Percentiles rank a stretch among this genome's conserved stretches.
phyloP scores from a whole-genome alignment of 2,113 vertebrate species.

The Muntiacus muntjak region DNA sequence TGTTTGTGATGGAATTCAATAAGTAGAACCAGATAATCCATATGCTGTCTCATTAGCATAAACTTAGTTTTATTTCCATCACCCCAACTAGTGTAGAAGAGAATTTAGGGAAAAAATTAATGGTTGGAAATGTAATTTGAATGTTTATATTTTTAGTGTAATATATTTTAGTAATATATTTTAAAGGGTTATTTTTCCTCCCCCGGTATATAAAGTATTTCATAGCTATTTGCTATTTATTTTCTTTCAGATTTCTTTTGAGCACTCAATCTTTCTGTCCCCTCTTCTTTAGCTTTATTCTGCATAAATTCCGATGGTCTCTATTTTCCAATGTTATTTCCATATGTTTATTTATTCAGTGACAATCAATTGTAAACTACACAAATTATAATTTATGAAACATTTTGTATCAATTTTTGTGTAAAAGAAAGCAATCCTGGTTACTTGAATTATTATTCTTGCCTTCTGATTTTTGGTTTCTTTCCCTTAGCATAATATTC shows the following conservation, averaged over 20 bases:
- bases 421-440: not conserved
- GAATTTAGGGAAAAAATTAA: not conserved
- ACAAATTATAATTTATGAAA: not conserved
- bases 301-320: not conserved
- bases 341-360: not conserved
- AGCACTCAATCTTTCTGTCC: not conserved
- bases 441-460: not conserved
- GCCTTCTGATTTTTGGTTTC: not conserved
- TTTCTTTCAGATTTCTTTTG: not conserved
- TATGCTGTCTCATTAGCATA: not conserved
- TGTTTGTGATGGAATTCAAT: not conserved
- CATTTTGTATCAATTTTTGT: not conserved
- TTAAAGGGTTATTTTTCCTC: not conserved
- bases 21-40: not conserved
- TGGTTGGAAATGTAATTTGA: not conserved
- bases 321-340: not conserved
- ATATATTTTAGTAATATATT: not conserved
- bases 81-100: not conserved
- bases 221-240: not conserved
- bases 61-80: not conserved
- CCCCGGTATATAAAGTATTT: not conserved
- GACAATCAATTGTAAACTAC: not conserved
- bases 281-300: not conserved
- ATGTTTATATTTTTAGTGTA: not conserved
- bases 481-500: not conserved